phyloP scores from a whole-genome alignment of 2,113 vertebrate species.

The Procavia capensis region DNA sequence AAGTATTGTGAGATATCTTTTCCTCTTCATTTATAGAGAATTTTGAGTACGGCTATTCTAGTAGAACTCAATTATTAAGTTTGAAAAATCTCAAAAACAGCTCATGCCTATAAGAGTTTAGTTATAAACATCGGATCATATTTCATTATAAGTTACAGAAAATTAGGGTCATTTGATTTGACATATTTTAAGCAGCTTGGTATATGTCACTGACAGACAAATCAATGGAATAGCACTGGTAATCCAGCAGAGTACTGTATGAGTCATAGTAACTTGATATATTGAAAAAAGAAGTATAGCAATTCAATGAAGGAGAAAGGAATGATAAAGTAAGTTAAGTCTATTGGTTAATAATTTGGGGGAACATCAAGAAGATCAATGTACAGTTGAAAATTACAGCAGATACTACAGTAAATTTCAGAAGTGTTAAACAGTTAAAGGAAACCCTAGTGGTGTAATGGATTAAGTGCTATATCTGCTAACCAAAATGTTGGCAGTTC shows the following conservation, averaged over 20 bases:
- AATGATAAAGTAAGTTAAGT: not conserved
- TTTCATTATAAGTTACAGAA: not conserved
- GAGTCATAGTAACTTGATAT: not conserved
- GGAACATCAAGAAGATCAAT: not conserved
- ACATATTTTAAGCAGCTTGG: not conserved
- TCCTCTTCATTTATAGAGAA: not conserved
- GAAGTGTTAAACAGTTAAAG: not conserved
- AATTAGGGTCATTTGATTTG: not conserved
- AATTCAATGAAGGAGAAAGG: not conserved
- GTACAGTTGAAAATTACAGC: not conserved
- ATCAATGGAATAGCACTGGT: not conserved
- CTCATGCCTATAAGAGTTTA: not conserved
- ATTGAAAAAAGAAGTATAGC: not conserved
- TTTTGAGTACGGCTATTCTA: not conserved
- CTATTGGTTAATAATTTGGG: not conserved
- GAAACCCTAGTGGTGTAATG: no score
- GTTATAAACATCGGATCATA: not conserved
- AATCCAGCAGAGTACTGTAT: not conserved
- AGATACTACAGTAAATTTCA: not conserved
- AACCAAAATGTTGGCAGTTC: no score
- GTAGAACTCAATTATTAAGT: not conserved
- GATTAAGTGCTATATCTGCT: no score
- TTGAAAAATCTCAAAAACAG: constrained; percentile 26
- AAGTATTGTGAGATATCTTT: not conserved
- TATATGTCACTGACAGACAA: not conserved